Evolutionary conservation across 1,140 invertebrate species (phyloP), one percentile per base, ranked within the genome.

Genomic region (Drosophila seguyi): DNA sequence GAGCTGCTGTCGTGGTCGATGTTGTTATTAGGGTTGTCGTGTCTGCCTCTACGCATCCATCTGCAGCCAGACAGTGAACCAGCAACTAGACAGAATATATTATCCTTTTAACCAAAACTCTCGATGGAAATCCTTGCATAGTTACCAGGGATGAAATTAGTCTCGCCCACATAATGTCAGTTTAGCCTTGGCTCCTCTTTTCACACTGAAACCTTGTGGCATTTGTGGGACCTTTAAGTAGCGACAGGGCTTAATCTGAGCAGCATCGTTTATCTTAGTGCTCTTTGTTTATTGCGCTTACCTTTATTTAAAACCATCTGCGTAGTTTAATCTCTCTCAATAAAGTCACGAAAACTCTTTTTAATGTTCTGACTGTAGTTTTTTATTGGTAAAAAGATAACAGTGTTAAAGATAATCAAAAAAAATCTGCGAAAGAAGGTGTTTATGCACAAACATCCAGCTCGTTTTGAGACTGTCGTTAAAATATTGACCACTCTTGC

Each of bases 201-300:
- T 22, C 31, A 36, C 14, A 69, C 61, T 69, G 66, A 69, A 67
- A 69, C 66, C 66, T 69, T 69, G 66, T 31, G 50, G n/a, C 47
- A 1, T 8, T 31, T 13, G 38, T 22, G 47, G 14, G 31, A 18
- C 20, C 45, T 69, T 69, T 69, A 69, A 67, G 42, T 69, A 69
- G 61, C 38, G 4, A 27, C 6, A 66, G 29, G 18, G 29, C 38
- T 68, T 69, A 67, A 67, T 69, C 66, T 53, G 1, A 55, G 34
- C 11, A 67, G 11, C 29, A 67, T 45, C 31, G 47, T 53, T 69
- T 69, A 69, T 69, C 66, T 67, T 20, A 6, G 29, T 38, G 22
- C 31, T 55, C 34, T 55, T 55, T 41, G 27, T 16, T 56, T n/a
- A 22, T n/a, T n/a, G n/a, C n/a, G n/a, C n/a, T n/a, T n/a, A n/a